Base-by-base conservation (phyloP, 1,140 invertebrate genomes). In the Goniozus legneri region DNA sequence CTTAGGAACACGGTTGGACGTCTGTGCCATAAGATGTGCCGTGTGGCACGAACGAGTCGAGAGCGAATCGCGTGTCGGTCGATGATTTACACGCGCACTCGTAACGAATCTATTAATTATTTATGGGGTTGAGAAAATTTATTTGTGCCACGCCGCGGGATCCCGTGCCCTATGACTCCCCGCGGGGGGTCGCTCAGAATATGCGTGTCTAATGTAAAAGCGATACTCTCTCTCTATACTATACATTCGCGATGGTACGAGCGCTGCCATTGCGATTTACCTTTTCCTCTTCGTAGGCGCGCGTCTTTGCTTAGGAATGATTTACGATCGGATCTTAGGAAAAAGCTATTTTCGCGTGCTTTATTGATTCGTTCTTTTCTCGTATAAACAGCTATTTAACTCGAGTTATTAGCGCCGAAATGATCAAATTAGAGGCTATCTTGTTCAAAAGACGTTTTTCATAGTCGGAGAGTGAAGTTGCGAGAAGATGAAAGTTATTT, bases 41-140 rank as follows among this genome's bases (percentile, higher is more conserved):
- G 8, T n/a, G n/a, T n/a, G n/a, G n/a, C n/a, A 12, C 18, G 32
- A 30, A 37, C 18, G 32, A n/a, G 47, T 41, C 20, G 19, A 47
- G 47, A 54, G 50, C 44, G 58, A 56, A 62, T 63, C 47, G 60
- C 59, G 49, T 54, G 59, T 58, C 58, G 40, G 52, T 50, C 43
- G 45, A 62, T 64, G 63, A 68, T 68, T 68, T 67, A 68, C 61
- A 53, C 62, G 31, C 47, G 61, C 51, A 54, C 61, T 64, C 59
- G 58, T 64, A 68, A 65, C 63, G 64, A 67, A 60, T 67, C 64
- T 64, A 67, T 67, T 67, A 64, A 68, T 68, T 68, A 68, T 68
- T 68, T 67, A 67, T 67, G 54, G 62, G 59, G 36, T 58, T 60
- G 64, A 55, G n/a, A 41, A 62, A 65, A 65, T 62, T 60, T 65